Percentiles rank a stretch among this genome's conserved stretches.
Evolutionary conservation across 2,888 invertebrate species (phyloP).

Genomic region (Mythimna impura): DNA sequence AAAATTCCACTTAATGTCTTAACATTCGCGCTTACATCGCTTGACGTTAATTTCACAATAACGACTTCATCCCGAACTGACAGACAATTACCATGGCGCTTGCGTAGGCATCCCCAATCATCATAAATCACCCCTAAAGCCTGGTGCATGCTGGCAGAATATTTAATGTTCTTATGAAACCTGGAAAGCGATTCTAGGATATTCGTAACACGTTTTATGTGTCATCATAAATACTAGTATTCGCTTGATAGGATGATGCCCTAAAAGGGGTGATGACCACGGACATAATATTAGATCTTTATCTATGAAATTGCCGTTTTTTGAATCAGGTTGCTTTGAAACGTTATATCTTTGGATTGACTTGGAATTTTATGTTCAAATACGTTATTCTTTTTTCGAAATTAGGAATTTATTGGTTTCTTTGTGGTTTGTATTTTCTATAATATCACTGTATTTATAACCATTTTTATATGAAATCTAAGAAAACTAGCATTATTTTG

Average conservation of each 20-base stretch:
- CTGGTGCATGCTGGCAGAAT: constrained; percentile 19
- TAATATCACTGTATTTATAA: too few relatives aligned
- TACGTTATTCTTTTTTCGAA: too few relatives aligned
- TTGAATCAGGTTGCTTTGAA: too few relatives aligned
- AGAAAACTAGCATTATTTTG: too few relatives aligned
- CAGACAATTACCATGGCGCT: constrained; percentile 45
- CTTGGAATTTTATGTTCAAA: too few relatives aligned
- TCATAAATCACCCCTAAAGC: constrained; percentile 40
- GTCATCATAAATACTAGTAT: constrained; percentile 29
- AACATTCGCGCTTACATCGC: background rate
- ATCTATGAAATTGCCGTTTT: too few relatives aligned
- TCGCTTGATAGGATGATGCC: background rate
- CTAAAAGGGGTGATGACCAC: background rate
- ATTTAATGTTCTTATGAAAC: constrained; percentile 12
- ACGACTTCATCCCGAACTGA: constrained; percentile 38
- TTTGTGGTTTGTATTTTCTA: too few relatives aligned
- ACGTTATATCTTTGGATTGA: too few relatives aligned
- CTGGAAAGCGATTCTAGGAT: background rate
- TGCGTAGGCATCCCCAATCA: constrained; percentile 30
- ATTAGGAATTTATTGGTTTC: too few relatives aligned
- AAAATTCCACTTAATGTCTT: background rate
- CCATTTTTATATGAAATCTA: too few relatives aligned
- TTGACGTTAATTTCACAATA: constrained; percentile 23
- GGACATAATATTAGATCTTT: too few relatives aligned
- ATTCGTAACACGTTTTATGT: constrained; percentile 19